Conservation (phyloP, 1,140 invertebrate species). For the Stegodyphus mimosarum region DNA sequence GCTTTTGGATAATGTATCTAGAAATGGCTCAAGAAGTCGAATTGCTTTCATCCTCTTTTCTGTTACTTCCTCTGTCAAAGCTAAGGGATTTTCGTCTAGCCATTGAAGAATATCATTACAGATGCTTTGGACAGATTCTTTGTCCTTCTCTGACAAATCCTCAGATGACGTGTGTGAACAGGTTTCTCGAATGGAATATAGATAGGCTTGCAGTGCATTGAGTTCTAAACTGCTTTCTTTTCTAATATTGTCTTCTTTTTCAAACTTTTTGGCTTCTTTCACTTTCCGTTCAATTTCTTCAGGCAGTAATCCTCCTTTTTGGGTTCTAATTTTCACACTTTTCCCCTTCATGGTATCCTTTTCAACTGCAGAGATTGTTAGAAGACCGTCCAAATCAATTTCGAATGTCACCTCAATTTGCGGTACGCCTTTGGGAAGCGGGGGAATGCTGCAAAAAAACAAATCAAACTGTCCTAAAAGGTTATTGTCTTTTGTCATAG, state of each 20-base stretch:
- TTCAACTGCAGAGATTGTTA: constrained; percentile 70
- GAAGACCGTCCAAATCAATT: constrained; percentile 71
- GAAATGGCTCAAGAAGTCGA: too few species aligned
- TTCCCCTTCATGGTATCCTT: constrained; percentile 91
- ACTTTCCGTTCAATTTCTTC: constrained; percentile 76
- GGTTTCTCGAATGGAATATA: background rate
- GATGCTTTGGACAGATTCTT: background rate
- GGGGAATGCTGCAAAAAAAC: constrained; percentile 72
- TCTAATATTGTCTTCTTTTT: constrained; percentile 67
- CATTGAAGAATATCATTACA: background rate
- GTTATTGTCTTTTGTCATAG: constrained; percentile 75
- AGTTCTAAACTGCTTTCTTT: constrained; percentile 64
- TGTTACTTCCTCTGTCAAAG: too few species aligned
- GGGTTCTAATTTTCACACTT: constrained; percentile 74
- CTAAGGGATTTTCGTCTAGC: background rate
- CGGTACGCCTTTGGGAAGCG: constrained; percentile 72
- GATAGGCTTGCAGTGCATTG: constrained; percentile 67
- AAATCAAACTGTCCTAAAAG: constrained; percentile 74
- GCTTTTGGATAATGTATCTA: too few species aligned
- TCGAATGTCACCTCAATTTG: constrained; percentile 75
- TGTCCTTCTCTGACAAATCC: background rate
- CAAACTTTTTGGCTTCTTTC: constrained; percentile 68
- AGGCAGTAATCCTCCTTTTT: constrained; percentile 72
- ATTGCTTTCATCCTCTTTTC: too few species aligned
- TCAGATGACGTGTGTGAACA: background rate